Base-by-base conservation (phyloP, 2,888 invertebrate genomes). In the Chesias legatella region DNA sequence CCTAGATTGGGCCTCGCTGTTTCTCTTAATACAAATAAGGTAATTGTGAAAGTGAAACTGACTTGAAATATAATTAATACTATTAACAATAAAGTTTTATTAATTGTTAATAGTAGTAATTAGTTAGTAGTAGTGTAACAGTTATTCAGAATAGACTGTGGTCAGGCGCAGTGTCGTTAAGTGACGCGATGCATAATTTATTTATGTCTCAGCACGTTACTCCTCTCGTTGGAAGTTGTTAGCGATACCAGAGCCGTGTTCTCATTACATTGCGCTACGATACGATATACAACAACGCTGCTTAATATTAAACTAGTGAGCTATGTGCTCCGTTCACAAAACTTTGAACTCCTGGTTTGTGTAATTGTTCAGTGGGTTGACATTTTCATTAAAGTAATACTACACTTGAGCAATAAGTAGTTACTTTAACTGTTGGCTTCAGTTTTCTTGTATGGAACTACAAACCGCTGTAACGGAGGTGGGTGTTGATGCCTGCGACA, bases 201-300 rank as follows among this genome's bases (percentile, higher is more conserved):
- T 81, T 79, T 84, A 84, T 85, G 83, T 81, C 60, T 60, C 67
- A 73, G 72, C 85, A 83, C 84, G 85, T 76, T 69, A 73, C 69
- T 64, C 72, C 67, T 57, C 78, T 69, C 62, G 73, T 71, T 65
- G 69, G 61, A 64, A 69, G 66, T 68, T 64, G 73, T 66, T 65
- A 57, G 59, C 59, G 60, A 59, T 63, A 63, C 64, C 52, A 56
- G 64, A 61, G 58, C 58, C 59, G 56, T 59, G 50, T 35, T 58
- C 39, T 58, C 52, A 58, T 56, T 56, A 59, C 47, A 42, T 29
- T 45, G 39, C 21, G 36, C 33, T 35, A 37, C 35, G 33, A 39
- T 32, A 33, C n/a, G n/a, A n/a, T n/a, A n/a, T n/a, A n/a, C n/a
- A 26, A 47, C 46, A 47, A 28, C 48, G 26, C 41, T 37, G 39